phyloP scores from a whole-genome alignment of 2,888 invertebrate genomes.

The Aromia moschata region DNA sequence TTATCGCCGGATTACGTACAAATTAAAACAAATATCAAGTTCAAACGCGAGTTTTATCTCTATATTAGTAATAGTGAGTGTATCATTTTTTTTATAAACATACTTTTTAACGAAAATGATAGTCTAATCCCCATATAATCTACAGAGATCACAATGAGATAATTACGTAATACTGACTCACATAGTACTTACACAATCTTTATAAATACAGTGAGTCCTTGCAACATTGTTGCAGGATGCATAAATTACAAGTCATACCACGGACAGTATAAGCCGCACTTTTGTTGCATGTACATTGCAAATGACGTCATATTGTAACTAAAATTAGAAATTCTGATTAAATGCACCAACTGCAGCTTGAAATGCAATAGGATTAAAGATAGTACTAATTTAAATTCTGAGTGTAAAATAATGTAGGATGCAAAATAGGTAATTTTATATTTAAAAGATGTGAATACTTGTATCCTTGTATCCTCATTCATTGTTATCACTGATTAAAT shows the following conservation, averaged over 20 bases:
- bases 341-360: slow-evolving; percentile 43
- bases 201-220: slow-evolving; percentile 22
- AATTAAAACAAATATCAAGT: too few relatives aligned
- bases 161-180: slow-evolving; percentile 22
- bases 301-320: slow-evolving; percentile 39
- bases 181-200: slow-evolving; percentile 24
- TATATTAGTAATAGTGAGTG: too few relatives aligned
- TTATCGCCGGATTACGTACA: too few relatives aligned
- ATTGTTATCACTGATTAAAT: too few relatives aligned
- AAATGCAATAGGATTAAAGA: slow-evolving; percentile 39
- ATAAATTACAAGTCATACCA: slow-evolving; percentile 26
- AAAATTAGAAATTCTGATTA: slow-evolving; percentile 44
- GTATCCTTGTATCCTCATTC: too few relatives aligned
- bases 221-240: slow-evolving; percentile 25
- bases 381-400: slow-evolving; percentile 40
- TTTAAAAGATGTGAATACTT: slow-evolving; percentile 14
- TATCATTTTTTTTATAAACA: too few relatives aligned
- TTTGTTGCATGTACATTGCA: slow-evolving; percentile 24
- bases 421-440: slow-evolving; percentile 13
- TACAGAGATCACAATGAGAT: slow-evolving; percentile 24
- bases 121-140: slow-evolving; percentile 16
- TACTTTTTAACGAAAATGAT: too few relatives aligned
- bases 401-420: slow-evolving; percentile 27
- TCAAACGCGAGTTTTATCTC: too few relatives aligned
- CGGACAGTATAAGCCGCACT: slow-evolving; percentile 20